Conservation (phyloP, 2,888 invertebrate species). For the Acleris sparsana region DNA sequence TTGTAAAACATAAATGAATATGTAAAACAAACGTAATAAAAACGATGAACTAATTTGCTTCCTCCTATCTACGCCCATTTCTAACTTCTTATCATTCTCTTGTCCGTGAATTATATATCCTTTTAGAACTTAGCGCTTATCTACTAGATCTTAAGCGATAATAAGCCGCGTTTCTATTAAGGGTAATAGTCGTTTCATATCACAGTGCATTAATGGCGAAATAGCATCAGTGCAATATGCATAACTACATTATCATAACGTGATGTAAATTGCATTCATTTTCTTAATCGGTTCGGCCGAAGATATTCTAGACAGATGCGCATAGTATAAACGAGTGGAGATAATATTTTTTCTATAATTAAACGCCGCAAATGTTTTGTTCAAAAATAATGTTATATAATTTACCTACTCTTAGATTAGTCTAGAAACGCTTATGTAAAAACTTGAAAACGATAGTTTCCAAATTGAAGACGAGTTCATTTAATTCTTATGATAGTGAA, state of each 20-base stretch:
- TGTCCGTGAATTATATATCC: constrained; percentile 29
- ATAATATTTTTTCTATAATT: neutral
- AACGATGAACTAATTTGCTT: constrained; percentile 23
- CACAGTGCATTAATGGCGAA: constrained; percentile 54
- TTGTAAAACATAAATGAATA: constrained; percentile 6
- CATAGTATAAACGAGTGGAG: constrained; percentile 5
- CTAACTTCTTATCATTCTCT: constrained; percentile 21
- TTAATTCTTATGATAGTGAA: constrained; percentile 13
- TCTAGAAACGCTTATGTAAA: too few species aligned
- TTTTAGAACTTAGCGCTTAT: constrained; percentile 24
- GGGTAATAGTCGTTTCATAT: constrained; percentile 55
- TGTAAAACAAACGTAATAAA: constrained; percentile 14
- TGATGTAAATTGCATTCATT: constrained; percentile 69
- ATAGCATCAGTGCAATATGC: constrained; percentile 65
- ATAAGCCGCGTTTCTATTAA: constrained; percentile 54
- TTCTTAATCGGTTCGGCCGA: constrained; percentile 62
- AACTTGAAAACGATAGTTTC: too few species aligned
- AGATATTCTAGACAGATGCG: constrained; percentile 49
- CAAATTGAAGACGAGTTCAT: neutral
- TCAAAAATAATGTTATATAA: too few species aligned
- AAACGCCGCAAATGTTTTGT: neutral
- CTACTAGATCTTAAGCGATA: constrained; percentile 34
- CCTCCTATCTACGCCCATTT: constrained; percentile 16
- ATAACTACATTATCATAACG: constrained; percentile 69
- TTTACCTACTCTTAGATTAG: too few species aligned